Conservation (phyloP, 2,113 vertebrate genomes). For the Odontophorus gujanensis region DNA sequence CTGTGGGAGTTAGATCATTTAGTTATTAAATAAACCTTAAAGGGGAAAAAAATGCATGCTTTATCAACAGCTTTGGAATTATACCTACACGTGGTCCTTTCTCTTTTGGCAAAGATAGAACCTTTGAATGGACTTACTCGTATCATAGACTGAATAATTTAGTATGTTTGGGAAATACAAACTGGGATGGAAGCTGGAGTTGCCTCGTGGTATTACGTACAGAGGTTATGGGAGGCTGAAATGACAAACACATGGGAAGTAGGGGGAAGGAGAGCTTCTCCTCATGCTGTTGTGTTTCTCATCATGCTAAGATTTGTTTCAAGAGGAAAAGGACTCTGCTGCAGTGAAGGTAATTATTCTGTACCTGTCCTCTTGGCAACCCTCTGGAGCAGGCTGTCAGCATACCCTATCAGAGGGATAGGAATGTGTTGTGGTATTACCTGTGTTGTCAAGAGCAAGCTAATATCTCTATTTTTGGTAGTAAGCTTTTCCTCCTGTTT, state of each 20-base stretch:
- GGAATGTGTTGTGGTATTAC: constrained; percentile 73
- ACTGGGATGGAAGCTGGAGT: constrained; percentile 50
- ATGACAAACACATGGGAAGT: background rate
- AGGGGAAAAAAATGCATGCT: background rate
- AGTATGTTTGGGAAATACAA: constrained; percentile 76
- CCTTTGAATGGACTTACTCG: constrained; percentile 54
- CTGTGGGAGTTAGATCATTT: background rate
- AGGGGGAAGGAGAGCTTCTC: background rate
- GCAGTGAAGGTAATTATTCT: constrained; percentile 55
- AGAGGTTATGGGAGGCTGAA: background rate
- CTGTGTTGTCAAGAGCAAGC: constrained; percentile 80
- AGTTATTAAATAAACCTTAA: background rate
- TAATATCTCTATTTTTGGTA: constrained; percentile 62
- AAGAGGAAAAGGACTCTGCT: background rate
- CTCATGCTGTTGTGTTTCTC: background rate
- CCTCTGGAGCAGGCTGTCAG: constrained; percentile 23
- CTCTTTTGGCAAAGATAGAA: background rate
- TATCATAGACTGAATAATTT: constrained; percentile 80
- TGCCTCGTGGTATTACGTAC: background rate
- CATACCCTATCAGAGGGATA: constrained; percentile 50
- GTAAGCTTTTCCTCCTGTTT: constrained; percentile 68
- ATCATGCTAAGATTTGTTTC: background rate
- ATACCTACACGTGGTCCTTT: background rate
- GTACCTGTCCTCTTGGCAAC: constrained; percentile 59
- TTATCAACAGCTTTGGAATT: background rate